Conservation (phyloP, 2,888 invertebrate genomes). For the Deilephila elpenor region DNA sequence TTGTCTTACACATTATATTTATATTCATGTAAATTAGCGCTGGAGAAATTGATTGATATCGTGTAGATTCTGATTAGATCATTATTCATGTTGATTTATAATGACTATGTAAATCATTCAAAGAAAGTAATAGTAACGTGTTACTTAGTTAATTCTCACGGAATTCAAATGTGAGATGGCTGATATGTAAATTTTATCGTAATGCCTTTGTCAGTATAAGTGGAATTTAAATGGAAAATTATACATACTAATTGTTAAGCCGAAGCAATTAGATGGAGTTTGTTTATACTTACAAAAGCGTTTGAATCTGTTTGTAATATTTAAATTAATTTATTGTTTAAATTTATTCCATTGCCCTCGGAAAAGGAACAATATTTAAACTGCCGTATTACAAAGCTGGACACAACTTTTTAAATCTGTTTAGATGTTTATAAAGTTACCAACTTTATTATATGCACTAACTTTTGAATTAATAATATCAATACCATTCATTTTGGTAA, state of each 20-base stretch:
- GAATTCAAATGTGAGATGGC: neutral
- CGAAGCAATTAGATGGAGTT: neutral
- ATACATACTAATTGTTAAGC: neutral
- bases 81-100: neutral
- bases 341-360: too few relatives aligned
- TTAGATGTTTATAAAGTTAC: neutral
- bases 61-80: too few relatives aligned
- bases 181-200: neutral
- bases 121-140: neutral
- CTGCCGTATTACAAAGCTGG: too few relatives aligned
- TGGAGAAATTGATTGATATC: too few relatives aligned
- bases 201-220: neutral
- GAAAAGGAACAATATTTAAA: too few relatives aligned
- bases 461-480: conserved; percentile 6
- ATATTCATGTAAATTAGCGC: too few relatives aligned
- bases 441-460: neutral
- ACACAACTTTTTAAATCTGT: neutral
- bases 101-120: neutral
- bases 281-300: neutral
- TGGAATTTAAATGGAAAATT: neutral
- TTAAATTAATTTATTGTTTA: neutral
- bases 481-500: conserved; percentile 7
- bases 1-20: too few relatives aligned
- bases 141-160: neutral
- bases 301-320: neutral